phyloP scores from a whole-genome alignment of 2,797 vertebrate genomes.

The Pipistrellus pipistrellus region DNA sequence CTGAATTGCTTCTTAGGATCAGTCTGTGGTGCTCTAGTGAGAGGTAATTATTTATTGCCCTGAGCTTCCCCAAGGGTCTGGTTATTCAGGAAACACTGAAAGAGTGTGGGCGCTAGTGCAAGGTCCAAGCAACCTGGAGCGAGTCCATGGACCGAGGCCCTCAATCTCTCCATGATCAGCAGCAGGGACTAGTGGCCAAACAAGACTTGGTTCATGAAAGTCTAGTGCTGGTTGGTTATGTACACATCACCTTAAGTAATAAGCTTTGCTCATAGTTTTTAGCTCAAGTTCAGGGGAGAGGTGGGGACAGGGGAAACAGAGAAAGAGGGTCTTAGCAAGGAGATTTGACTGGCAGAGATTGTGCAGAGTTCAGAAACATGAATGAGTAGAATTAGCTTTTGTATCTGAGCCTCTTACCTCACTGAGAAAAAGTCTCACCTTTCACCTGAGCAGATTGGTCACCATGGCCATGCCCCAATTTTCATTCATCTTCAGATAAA shows the following conservation, averaged over 20 bases:
- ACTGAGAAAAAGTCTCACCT: background rate
- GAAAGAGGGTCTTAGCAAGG: constrained; percentile 2
- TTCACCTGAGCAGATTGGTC: background rate
- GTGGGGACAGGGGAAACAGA: background rate
- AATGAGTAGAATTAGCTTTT: background rate
- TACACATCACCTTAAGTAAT: constrained; percentile 38
- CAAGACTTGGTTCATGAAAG: constrained; percentile 18
- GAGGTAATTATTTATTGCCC: background rate
- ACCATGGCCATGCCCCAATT: background rate
- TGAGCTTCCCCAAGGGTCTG: background rate
- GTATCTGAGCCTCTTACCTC: background rate
- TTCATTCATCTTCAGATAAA: background rate
- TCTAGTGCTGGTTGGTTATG: background rate
- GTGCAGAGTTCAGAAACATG: background rate
- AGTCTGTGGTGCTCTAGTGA: background rate
- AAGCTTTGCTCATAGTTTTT: constrained; percentile 46
- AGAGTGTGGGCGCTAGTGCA: background rate
- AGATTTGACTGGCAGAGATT: background rate
- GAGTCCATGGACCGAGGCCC: fast-evolving
- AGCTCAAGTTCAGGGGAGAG: background rate
- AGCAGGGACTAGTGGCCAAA: background rate
- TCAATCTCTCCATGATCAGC: background rate
- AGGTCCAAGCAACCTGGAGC: background rate
- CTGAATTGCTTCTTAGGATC: background rate
- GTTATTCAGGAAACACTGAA: background rate